Evolutionary conservation across 2,888 invertebrate species (phyloP).

Genomic region (Xylocampa areola): DNA sequence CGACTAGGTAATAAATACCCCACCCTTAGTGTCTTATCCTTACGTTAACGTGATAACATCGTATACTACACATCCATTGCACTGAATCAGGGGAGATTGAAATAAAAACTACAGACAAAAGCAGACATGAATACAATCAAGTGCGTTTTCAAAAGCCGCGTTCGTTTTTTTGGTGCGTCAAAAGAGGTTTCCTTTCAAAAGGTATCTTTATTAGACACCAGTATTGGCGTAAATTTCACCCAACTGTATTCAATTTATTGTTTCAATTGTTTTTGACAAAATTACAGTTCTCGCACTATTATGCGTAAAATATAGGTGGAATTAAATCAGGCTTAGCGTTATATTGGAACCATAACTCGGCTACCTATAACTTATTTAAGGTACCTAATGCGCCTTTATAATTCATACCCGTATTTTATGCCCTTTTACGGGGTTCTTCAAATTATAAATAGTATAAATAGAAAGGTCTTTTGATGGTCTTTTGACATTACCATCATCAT

Average conservation of each 20-base stretch:
- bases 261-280: conserved; percentile 57
- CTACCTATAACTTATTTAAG: conserved; percentile 3
- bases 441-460: too few relatives aligned
- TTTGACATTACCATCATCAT: too few relatives aligned
- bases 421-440: too few relatives aligned
- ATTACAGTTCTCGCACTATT: conserved; percentile 32
- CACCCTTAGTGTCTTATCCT: conserved; percentile 12
- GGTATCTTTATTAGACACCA: conserved; percentile 55
- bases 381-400: background rate
- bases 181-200: conserved; percentile 33
- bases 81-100: background rate
- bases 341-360: too few relatives aligned
- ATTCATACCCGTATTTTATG: too few relatives aligned
- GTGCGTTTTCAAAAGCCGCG: background rate
- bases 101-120: background rate
- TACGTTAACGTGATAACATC: background rate
- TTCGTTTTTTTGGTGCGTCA: conserved; percentile 21
- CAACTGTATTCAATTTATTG: conserved; percentile 59
- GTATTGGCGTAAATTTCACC: conserved; percentile 58
- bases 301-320: conserved; percentile 28
- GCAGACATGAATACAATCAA: background rate
- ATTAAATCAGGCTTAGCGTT: conserved; percentile 20
- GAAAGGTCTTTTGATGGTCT: too few relatives aligned
- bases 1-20: conserved; percentile 59
- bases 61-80: conserved; percentile 11